Conservation (phyloP, 2,888 invertebrate species). For the Gymnocheta viridis region DNA sequence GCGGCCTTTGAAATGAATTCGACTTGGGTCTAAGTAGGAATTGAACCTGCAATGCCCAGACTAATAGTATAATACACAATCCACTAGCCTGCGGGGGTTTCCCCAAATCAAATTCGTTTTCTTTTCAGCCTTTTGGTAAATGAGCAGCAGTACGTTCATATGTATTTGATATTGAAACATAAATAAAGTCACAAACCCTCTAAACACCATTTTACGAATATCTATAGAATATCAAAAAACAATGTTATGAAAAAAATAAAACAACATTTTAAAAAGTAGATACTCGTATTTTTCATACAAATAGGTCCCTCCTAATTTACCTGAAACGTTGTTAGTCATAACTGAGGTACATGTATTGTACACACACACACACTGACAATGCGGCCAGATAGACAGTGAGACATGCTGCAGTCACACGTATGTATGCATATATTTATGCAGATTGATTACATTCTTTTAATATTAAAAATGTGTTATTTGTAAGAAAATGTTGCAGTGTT, state of each 20-base stretch:
- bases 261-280: neutral
- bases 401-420: constrained; percentile 8
- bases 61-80: too few species aligned
- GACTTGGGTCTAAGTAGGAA: too few species aligned
- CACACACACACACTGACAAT: constrained; percentile 12
- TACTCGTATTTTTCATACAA: neutral
- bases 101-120: too few species aligned
- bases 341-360: constrained; percentile 20
- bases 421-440: constrained; percentile 20
- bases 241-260: neutral
- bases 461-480: constrained; percentile 33
- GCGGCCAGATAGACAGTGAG: constrained; percentile 9
- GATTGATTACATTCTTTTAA: constrained; percentile 53
- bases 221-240: neutral
- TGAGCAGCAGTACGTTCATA: too few species aligned
- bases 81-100: too few species aligned
- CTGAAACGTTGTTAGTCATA: constrained; percentile 25
- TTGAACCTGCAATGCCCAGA: too few species aligned
- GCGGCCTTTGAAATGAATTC: neutral
- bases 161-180: neutral
- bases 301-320: neutral
- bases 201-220: neutral
- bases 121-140: too few species aligned
- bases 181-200: neutral
- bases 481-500: constrained; percentile 23